phyloP scores from a whole-genome alignment of 2,888 invertebrate species.

The Heterodera filipjevi region DNA sequence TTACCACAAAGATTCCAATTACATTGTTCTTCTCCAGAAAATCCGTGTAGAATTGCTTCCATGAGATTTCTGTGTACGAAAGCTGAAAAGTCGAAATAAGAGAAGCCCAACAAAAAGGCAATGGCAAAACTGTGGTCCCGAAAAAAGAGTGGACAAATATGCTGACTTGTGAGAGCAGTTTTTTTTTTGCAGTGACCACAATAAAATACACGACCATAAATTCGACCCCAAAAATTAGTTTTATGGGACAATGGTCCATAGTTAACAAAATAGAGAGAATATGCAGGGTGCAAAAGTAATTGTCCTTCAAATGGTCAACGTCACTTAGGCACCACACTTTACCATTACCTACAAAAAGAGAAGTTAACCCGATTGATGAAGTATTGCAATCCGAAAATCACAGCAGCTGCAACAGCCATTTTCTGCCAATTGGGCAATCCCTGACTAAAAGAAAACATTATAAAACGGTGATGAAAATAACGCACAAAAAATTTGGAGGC shows the following conservation, averaged over 20 bases:
- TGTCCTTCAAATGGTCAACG: background rate
- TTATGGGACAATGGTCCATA: too few relatives aligned
- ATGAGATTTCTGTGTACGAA: conserved; percentile 61
- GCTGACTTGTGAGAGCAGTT: too few relatives aligned
- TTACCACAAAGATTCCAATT: background rate
- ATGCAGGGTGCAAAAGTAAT: too few relatives aligned
- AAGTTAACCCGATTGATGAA: conserved; percentile 43
- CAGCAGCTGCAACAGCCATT: conserved; percentile 51
- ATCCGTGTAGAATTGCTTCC: conserved; percentile 63
- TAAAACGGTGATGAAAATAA: background rate
- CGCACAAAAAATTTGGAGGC: background rate
- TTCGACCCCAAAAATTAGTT: too few relatives aligned
- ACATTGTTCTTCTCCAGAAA: conserved; percentile 57
- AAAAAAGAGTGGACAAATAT: background rate
- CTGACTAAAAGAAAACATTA: background rate
- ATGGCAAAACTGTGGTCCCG: background rate
- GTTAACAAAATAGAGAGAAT: too few relatives aligned
- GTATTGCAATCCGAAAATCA: conserved; percentile 48
- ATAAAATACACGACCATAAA: too few relatives aligned
- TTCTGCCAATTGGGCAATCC: conserved; percentile 49
- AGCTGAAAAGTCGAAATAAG: conserved; percentile 29
- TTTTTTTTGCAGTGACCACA: too few relatives aligned
- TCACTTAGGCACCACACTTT: background rate
- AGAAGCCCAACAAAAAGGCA: background rate
- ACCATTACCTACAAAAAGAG: background rate